A percentile compares a stretch with the other conserved stretches of the same genome.
Conservation (phyloP, 1,140 invertebrate species). For the Drosophila melanogaster region Release_6_plus_ISO1_MT NT_033777.3:27800001-27800500, state of each 20-base stretch:
- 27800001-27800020: too few species aligned
- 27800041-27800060: too few species aligned
- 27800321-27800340: conserved; percentile 84
- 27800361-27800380: conserved; percentile 67
- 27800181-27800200: conserved; percentile 13
- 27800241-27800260: conserved; percentile 30
- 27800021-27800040: too few species aligned
- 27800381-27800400: background rate
- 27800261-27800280: conserved; percentile 74
- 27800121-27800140: conserved; percentile 6
- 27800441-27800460: conserved; percentile 50
- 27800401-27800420: conserved; percentile 47
- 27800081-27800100: background rate
- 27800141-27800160: conserved; percentile 3
- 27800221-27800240: conserved; percentile 57
- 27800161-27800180: conserved; percentile 6
- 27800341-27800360: conserved; percentile 81
- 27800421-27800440: conserved; percentile 63
- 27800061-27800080: too few species aligned
- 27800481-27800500: background rate
- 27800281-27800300: conserved; percentile 83
- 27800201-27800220: conserved; percentile 52
- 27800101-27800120: background rate
- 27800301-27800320: conserved; percentile 80
- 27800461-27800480: background rate